Evolutionary conservation across 2,888 invertebrate species (phyloP).

Genomic region (Acrocera orbiculus): DNA sequence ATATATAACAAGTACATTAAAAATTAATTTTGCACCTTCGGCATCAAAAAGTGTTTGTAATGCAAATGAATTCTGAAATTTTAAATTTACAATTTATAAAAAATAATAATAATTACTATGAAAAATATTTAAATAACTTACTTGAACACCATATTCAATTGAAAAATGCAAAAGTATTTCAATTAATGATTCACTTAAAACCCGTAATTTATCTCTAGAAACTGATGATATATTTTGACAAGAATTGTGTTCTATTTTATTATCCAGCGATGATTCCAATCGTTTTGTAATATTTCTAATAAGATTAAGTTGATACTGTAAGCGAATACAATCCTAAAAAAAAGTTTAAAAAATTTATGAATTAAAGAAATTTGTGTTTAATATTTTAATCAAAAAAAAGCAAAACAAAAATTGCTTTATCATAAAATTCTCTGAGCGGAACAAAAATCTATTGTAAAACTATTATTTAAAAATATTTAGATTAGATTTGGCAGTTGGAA

Average conservation of each 20-base stretch:
- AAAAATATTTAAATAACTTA: slow-evolving; percentile 11
- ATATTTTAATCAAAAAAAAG: no score
- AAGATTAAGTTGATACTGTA: slow-evolving; percentile 78
- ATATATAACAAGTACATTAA: slow-evolving; percentile 55
- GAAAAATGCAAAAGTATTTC: slow-evolving; percentile 61
- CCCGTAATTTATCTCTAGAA: slow-evolving; percentile 67
- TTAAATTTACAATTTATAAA: neutral
- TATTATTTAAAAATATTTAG: no score
- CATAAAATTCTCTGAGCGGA: no score
- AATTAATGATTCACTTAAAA: slow-evolving; percentile 62
- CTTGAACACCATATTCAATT: slow-evolving; percentile 38
- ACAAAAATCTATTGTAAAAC: no score
- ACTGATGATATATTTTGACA: slow-evolving; percentile 38
- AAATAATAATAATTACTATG: slow-evolving; percentile 1
- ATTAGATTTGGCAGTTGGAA: no score
- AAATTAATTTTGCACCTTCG: slow-evolving; percentile 42
- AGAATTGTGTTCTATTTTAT: slow-evolving; percentile 21
- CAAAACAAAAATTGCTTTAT: no score
- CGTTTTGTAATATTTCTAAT: slow-evolving; percentile 58
- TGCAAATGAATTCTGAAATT: slow-evolving; percentile 22
- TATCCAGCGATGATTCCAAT: slow-evolving; percentile 42
- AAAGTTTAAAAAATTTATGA: no score
- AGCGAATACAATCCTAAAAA: slow-evolving; percentile 60
- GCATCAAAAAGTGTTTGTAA: slow-evolving; percentile 29
- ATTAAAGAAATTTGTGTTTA: no score